phyloP scores from a whole-genome alignment of 2,113 vertebrate species.

The Pseudopodoces humilis region DNA sequence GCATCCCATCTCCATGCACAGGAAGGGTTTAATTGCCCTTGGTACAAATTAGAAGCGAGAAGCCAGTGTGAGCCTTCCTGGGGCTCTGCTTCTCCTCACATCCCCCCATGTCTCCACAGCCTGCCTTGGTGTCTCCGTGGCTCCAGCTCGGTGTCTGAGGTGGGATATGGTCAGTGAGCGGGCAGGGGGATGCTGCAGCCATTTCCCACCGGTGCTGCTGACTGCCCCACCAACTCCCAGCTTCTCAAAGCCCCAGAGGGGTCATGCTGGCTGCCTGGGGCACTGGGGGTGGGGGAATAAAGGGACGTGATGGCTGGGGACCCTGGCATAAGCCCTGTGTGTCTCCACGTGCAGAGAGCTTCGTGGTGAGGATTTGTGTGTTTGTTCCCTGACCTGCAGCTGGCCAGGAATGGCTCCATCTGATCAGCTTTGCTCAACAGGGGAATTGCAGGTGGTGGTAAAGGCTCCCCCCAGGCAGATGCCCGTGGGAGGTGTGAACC shows the following conservation, averaged over 20 bases:
- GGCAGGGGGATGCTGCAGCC: not conserved
- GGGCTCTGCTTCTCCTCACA: not conserved
- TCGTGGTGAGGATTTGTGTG: not conserved
- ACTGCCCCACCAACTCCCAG: not conserved
- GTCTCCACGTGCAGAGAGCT: accelerated
- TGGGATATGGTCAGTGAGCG: not conserved
- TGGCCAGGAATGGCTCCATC: not conserved
- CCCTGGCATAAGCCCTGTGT: not conserved
- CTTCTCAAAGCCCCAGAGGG: not conserved
- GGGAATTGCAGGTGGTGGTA: not conserved
- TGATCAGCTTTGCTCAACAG: not conserved
- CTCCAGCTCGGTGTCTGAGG: not conserved
- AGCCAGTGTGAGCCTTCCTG: not conserved
- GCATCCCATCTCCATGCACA: not conserved
- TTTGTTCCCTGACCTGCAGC: not conserved
- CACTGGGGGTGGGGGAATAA: not conserved
- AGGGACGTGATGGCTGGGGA: not conserved
- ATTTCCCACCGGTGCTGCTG: accelerated
- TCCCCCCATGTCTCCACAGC: not conserved
- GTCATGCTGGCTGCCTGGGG: not conserved
- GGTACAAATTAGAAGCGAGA: not conserved
- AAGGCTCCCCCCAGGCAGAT: not conserved
- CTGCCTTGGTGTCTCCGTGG: not conserved
- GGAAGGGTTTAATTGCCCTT: constrained; percentile 8
- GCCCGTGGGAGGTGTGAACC: not conserved